Percentiles rank a stretch among this genome's conserved stretches.
Conservation (phyloP, 35 echinoderm and acorn worm genomes). For the Anneissia japonica region DNA sequence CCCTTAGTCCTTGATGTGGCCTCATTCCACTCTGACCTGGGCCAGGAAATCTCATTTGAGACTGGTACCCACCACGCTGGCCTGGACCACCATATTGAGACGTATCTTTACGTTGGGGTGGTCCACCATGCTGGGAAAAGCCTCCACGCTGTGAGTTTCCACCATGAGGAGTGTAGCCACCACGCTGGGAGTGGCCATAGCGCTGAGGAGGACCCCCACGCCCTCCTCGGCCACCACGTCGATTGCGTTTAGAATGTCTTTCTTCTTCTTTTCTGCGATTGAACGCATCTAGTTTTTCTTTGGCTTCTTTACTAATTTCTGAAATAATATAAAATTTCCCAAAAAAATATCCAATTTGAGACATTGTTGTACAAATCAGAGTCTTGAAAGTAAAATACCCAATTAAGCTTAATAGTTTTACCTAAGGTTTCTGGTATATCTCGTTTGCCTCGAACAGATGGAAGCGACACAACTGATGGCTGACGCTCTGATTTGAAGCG, state of each 20-base stretch:
- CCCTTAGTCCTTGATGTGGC: not conserved
- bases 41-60: not conserved
- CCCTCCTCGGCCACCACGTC: not conserved
- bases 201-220: too few species aligned
- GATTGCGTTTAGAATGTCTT: not conserved
- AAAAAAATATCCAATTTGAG: not conserved
- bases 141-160: too few species aligned
- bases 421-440: not conserved
- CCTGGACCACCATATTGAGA: too few species aligned
- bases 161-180: not conserved
- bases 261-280: not conserved
- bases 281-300: not conserved
- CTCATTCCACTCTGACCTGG: too few species aligned
- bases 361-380: too few species aligned
- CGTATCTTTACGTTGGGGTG: too few species aligned
- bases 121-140: too few species aligned
- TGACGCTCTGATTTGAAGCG: not conserved
- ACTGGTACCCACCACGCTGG: not conserved
- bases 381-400: too few species aligned
- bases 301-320: not conserved
- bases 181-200: not conserved
- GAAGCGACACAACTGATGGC: not conserved
- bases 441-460: not conserved
- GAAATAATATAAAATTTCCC: not conserved
- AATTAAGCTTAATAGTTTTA: too few species aligned